phyloP scores from a whole-genome alignment of 2,888 invertebrate species.

The Miltochrista miniata region DNA sequence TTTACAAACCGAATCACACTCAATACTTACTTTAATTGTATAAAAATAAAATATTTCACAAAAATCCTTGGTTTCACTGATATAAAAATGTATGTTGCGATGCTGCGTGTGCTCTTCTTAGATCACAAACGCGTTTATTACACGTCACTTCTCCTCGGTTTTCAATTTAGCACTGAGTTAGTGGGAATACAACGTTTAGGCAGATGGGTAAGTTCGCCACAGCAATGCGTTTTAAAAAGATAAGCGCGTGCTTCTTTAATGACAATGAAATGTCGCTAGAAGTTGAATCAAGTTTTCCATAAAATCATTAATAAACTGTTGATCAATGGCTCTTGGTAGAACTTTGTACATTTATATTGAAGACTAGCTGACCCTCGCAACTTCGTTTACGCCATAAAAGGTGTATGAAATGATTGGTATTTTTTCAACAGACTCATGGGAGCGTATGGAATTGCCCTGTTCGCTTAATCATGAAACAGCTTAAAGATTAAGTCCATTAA shows the following conservation, averaged over 20 bases:
- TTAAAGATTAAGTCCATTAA: no score
- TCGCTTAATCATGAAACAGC: no score
- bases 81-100: not conserved
- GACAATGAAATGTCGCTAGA: not conserved
- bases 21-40: not conserved
- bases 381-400: no score
- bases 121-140: not conserved
- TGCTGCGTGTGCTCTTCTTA: not conserved
- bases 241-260: conserved; percentile 6
- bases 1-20: not conserved
- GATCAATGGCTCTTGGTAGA: no score
- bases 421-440: no score
- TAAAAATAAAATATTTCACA: no score
- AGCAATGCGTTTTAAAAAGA: conserved; percentile 29
- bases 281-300: not conserved
- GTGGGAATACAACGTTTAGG: not conserved
- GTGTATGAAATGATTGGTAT: no score
- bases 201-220: not conserved
- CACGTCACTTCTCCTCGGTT: not conserved
- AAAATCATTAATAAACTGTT: not conserved
- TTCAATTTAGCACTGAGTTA: not conserved
- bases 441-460: no score
- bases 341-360: no score
- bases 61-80: not conserved
- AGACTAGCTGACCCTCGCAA: no score